These are phyloP conservation scores for Silurus asotus DNA, from an alignment of 2,113 vertebrate species.

Conservation along the genomic window DNA sequence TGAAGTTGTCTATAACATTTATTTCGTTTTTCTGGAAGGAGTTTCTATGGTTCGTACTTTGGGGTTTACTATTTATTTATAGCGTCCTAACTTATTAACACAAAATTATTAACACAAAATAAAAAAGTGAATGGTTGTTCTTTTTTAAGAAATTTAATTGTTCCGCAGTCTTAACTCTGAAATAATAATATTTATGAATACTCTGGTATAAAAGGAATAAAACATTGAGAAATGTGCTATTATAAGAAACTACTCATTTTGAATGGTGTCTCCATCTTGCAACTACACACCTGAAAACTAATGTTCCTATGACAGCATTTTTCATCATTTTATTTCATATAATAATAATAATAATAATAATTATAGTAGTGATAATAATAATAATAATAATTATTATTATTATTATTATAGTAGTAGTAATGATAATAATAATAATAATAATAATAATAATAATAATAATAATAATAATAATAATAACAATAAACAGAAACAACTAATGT, in stretches of 20 bases:
- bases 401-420: no score
- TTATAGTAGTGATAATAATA: no score
- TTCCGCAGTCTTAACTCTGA: not conserved
- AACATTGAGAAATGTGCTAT: not conserved
- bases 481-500: not conserved
- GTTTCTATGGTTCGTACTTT: not conserved
- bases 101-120: not conserved
- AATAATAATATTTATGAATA: not conserved
- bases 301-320: not conserved
- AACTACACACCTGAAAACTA: not conserved
- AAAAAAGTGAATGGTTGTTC: not conserved
- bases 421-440: not conserved
- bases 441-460: no score
- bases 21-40: not conserved
- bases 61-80: no score
- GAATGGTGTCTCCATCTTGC: not conserved
- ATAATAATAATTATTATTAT: no score
- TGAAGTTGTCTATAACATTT: not conserved
- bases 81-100: not conserved
- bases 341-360: not conserved
- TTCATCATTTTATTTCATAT: not conserved
- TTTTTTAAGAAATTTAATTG: not conserved
- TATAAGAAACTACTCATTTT: not conserved
- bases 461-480: not conserved
- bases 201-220: not conserved